These are phyloP conservation scores for Zaprionus bogoriensis DNA, from an alignment of 2,888 invertebrate genomes.

Conservation along the genomic window DNA sequence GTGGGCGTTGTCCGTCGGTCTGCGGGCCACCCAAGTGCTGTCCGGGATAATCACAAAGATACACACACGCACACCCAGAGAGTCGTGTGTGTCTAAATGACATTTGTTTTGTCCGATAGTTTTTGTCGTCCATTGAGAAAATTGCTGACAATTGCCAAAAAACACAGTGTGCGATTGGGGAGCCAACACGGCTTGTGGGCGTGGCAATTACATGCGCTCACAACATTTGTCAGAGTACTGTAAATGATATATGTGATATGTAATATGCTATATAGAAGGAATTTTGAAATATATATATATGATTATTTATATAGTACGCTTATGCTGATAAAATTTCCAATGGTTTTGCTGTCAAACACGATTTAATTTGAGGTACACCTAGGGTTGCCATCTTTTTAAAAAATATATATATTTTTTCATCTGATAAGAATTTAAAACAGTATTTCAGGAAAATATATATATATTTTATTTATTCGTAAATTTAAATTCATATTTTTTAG, in stretches of 20 bases:
- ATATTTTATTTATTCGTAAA: too few relatives aligned
- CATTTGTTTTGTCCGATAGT: constrained; percentile 74
- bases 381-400: too few relatives aligned
- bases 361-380: too few relatives aligned
- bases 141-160: constrained; percentile 81
- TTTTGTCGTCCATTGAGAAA: constrained; percentile 66
- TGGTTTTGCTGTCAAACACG: too few relatives aligned
- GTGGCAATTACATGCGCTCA: constrained; percentile 37
- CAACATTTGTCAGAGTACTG: constrained; percentile 19
- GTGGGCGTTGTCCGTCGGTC: constrained; percentile 22
- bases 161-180: constrained; percentile 32
- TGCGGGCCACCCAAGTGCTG: constrained; percentile 17
- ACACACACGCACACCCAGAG: constrained; percentile 48
- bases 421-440: too few relatives aligned
- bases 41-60: constrained; percentile 73
- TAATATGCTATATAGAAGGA: too few relatives aligned
- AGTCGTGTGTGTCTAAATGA: constrained; percentile 44
- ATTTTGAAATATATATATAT: too few relatives aligned
- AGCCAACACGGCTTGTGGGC: constrained; percentile 11
- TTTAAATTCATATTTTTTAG: too few relatives aligned
- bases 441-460: too few relatives aligned
- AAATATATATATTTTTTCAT: too few relatives aligned
- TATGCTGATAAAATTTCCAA: too few relatives aligned
- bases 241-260: constrained; percentile 46
- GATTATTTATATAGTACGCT: too few relatives aligned